Conservation (phyloP, 2,888 invertebrate genomes). For the Mimas tiliae region DNA sequence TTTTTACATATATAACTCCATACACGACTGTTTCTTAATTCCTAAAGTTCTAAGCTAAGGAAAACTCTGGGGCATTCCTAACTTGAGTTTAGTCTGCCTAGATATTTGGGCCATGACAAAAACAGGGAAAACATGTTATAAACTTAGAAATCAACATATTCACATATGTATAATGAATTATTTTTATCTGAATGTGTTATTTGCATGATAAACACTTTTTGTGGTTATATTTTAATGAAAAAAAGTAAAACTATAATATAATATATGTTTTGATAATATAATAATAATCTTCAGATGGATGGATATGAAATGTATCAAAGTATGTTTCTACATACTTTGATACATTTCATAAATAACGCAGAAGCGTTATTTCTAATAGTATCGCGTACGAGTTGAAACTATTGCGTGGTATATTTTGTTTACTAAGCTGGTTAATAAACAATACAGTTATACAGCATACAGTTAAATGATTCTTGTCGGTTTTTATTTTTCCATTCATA, state of each 20-base stretch:
- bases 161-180: not conserved
- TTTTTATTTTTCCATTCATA: not conserved
- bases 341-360: too few species aligned
- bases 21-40: too few species aligned
- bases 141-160: not conserved
- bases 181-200: not conserved
- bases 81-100: not conserved
- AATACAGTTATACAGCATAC: not conserved
- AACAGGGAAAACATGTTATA: constrained; percentile 10
- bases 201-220: too few species aligned
- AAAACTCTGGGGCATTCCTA: constrained; percentile 15
- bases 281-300: too few species aligned
- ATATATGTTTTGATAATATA: too few species aligned
- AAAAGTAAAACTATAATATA: too few species aligned
- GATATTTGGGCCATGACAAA: not conserved
- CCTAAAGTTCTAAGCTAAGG: constrained; percentile 18
- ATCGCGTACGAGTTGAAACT: not conserved
- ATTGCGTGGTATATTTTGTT: constrained; percentile 1
- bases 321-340: too few species aligned
- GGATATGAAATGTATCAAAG: too few species aligned
- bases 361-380: constrained; percentile 8
- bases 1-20: not conserved
- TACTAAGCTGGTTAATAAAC: constrained; percentile 9
- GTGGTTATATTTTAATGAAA: too few species aligned
- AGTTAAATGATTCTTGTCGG: not conserved